Conservation (phyloP, 2,888 invertebrate genomes). For the Synergus itoensis region DNA sequence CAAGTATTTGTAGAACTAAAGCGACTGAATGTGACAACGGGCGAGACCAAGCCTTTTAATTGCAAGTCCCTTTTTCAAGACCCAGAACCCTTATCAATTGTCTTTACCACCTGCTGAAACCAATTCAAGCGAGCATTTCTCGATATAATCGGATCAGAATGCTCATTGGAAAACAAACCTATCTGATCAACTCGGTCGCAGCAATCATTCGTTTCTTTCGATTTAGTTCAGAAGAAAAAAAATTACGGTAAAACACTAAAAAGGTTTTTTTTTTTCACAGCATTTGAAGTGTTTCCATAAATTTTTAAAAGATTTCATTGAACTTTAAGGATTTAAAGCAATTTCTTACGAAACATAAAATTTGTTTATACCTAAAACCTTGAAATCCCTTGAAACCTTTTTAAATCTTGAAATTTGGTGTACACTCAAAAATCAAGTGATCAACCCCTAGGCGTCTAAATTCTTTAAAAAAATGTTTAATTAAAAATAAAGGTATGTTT, state of each 20-base stretch:
- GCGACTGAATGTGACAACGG: conserved; percentile 18
- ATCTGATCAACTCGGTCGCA: neutral
- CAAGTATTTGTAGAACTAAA: conserved; percentile 20
- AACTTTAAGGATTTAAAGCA: too few relatives aligned
- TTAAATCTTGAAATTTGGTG: too few relatives aligned
- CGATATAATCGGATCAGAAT: neutral
- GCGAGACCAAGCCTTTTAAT: conserved; percentile 6
- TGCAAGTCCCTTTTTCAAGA: neutral
- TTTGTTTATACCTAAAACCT: too few relatives aligned
- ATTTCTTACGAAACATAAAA: too few relatives aligned
- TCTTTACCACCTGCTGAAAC: conserved; percentile 5
- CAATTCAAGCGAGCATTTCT: neutral
- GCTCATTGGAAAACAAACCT: neutral
- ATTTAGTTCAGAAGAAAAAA: too few relatives aligned
- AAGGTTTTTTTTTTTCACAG: too few relatives aligned
- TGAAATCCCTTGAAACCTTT: too few relatives aligned
- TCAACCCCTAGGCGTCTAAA: too few relatives aligned
- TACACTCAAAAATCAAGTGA: too few relatives aligned
- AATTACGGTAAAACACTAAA: neutral
- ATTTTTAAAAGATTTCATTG: too few relatives aligned
- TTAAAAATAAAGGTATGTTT: neutral
- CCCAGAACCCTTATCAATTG: neutral
- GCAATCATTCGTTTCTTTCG: neutral
- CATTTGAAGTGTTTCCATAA: too few relatives aligned
- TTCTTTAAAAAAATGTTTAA: neutral